Evolutionary conservation across 1,140 invertebrate genomes (phyloP).

Genomic region (Centruroides sculpturatus): DNA sequence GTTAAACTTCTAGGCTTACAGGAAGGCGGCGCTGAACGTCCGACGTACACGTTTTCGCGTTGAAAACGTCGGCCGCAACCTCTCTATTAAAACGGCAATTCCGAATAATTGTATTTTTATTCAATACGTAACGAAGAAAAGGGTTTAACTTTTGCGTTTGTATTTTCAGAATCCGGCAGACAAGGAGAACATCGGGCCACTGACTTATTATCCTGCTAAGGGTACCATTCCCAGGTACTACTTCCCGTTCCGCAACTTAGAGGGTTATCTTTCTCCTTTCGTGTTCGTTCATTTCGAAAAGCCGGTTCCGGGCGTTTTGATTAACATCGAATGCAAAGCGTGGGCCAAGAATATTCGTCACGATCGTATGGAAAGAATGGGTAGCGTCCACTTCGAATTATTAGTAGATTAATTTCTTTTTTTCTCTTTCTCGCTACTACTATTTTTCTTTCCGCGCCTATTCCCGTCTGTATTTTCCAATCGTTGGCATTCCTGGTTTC

Average conservation of each 20-base stretch:
- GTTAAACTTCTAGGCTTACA: too few species aligned
- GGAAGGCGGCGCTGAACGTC: too few species aligned
- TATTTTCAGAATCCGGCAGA: constrained; percentile 55
- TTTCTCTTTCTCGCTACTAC: too few species aligned
- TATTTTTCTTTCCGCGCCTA: too few species aligned
- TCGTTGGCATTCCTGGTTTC: too few species aligned
- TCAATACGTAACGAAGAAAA: too few species aligned
- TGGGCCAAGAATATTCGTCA: constrained; percentile 87
- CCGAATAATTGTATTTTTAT: too few species aligned
- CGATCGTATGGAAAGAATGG: constrained; percentile 70
- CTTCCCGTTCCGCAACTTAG: constrained; percentile 59
- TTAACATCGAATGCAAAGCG: constrained; percentile 92
- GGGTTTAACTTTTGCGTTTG: too few species aligned
- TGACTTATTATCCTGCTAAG: constrained; percentile 41
- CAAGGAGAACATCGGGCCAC: constrained; percentile 66
- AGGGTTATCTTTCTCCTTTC: constrained; percentile 72
- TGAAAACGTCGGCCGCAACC: too few species aligned
- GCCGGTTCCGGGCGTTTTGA: constrained; percentile 68
- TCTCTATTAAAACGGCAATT: too few species aligned
- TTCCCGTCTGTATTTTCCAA: too few species aligned
- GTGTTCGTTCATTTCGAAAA: constrained; percentile 69
- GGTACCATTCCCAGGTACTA: constrained; percentile 59
- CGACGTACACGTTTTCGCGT: too few species aligned
- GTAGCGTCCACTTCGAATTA: constrained; percentile 88
- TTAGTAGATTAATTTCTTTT: constrained; percentile 65